Base-by-base conservation (phyloP, 2,113 vertebrate genomes). In the Hydropotes inermis region DNA sequence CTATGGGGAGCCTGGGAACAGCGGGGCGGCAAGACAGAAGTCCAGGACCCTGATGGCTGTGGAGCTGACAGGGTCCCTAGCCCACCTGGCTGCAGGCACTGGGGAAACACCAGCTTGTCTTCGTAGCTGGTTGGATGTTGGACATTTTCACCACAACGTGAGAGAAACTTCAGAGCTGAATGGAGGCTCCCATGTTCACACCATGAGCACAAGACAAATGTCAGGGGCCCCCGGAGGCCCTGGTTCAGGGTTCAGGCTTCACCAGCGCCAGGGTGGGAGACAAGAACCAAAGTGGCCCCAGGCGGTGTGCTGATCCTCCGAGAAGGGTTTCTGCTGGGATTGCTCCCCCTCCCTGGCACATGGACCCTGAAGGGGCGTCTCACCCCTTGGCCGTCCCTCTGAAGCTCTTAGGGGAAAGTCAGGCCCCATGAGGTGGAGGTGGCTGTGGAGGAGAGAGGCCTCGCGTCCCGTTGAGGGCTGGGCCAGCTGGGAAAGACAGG, bases 271-370 rank as follows among this genome's bases (percentile, higher is more conserved):
- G 70, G 36, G 25, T 17, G 19, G 84, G 76, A 16, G 5, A 15
- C 25, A 1, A 16, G 70, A 45, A 11, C 43, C 67, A 17, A 47
- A 19, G 21, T 6, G 2, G 47, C 64, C 33, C 14, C 5, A 4
- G 5, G 14, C 0, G 3, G 45, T 3, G 10, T n/a, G 4, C 7
- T n/a, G 25, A 58, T 5, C 19, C 39, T 4, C 1, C 11, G 57
- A n/a, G 11, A 4, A 36, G 9, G 2, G 7, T 9, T 12, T 45
- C 7, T 27, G 11, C 39, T 8, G 2, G 12, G 7, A 0, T 7
- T 1, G 28, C 9, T 2, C 25, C 1, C 0, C 1, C 16, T 9
- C 23, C 36, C 21, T 12, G 6, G 0, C 12, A 15, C 11, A 13
- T 19, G 1, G 14, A 33, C 17, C 43, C 4, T 1, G 9, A 8